Conservation (phyloP, 2,797 vertebrate genomes). For the Sebastes taczanowskii region DNA sequence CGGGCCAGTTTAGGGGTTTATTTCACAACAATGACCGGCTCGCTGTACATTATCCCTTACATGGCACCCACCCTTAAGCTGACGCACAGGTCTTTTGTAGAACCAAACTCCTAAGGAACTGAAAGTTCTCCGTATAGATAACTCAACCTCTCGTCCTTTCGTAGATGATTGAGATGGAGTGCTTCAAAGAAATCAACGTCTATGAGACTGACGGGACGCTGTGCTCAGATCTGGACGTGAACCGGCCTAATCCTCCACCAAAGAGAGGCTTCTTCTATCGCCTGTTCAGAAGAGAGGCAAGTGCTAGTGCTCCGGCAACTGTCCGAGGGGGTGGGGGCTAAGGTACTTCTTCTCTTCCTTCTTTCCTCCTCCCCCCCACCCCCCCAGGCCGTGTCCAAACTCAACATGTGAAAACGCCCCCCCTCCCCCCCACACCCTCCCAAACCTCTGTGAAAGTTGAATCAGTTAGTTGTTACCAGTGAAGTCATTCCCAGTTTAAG, state of each 20-base stretch:
- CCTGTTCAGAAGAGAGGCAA: slow-evolving; percentile 91
- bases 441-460: not conserved
- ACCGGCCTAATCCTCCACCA: slow-evolving; percentile 78
- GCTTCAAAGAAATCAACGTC: slow-evolving; percentile 92
- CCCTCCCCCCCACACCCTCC: no score
- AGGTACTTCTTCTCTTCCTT: slow-evolving; percentile 78
- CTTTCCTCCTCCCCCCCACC: slow-evolving; percentile 15
- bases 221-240: slow-evolving; percentile 81
- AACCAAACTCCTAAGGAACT: not conserved
- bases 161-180: slow-evolving; percentile 95
- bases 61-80: not conserved
- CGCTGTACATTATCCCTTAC: no score
- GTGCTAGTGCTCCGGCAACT: slow-evolving; percentile 79
- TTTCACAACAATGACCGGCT: no score
- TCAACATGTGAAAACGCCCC: slow-evolving; percentile 3
- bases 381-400: slow-evolving; percentile 51
- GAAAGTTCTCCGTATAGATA: not conserved
- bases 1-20: no score
- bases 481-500: not conserved
- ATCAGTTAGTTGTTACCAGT: not conserved
- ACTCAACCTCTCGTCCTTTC: not conserved
- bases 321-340: slow-evolving; percentile 84
- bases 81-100: not conserved
- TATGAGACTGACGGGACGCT: slow-evolving; percentile 82
- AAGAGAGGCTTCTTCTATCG: slow-evolving; percentile 91